phyloP scores from a whole-genome alignment of 2,888 invertebrate genomes.

The Lacanobia wlatinum region DNA sequence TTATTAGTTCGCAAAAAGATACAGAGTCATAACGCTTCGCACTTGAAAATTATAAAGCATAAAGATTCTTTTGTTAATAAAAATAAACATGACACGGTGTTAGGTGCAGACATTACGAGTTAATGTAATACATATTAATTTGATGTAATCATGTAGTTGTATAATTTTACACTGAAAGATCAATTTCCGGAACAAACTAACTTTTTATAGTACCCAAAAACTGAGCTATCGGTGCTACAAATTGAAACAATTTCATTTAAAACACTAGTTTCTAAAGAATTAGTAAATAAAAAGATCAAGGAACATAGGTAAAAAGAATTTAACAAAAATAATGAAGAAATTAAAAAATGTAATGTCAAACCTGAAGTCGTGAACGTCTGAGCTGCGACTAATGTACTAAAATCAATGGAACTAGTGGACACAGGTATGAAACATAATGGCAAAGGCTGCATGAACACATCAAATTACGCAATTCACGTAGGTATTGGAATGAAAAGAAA shows the following conservation, averaged over 20 bases:
- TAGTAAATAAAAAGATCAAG: background rate
- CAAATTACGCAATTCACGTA: constrained; percentile 21
- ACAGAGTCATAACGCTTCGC: constrained; percentile 27
- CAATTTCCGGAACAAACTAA: background rate
- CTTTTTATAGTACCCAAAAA: background rate
- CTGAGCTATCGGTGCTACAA: background rate
- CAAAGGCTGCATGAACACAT: constrained; percentile 1
- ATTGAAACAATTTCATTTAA: background rate
- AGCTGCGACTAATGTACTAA: constrained; percentile 47
- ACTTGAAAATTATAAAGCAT: constrained; percentile 3
- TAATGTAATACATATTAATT: background rate
- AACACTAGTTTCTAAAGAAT: background rate
- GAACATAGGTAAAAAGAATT: background rate
- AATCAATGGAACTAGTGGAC: constrained; percentile 24
- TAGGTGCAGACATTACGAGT: background rate
- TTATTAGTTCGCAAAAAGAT: constrained; percentile 39
- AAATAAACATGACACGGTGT: constrained; percentile 36
- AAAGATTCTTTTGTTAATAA: constrained; percentile 19
- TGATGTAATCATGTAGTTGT: background rate
- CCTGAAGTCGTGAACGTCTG: constrained; percentile 49
- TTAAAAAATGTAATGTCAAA: constrained; percentile 34
- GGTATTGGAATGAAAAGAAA: constrained; percentile 36
- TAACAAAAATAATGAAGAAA: background rate
- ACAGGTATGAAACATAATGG: constrained; percentile 36
- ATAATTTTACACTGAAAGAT: background rate